phyloP scores from a whole-genome alignment of 2,797 vertebrate species.

The Neopelma chrysocephalum region DNA sequence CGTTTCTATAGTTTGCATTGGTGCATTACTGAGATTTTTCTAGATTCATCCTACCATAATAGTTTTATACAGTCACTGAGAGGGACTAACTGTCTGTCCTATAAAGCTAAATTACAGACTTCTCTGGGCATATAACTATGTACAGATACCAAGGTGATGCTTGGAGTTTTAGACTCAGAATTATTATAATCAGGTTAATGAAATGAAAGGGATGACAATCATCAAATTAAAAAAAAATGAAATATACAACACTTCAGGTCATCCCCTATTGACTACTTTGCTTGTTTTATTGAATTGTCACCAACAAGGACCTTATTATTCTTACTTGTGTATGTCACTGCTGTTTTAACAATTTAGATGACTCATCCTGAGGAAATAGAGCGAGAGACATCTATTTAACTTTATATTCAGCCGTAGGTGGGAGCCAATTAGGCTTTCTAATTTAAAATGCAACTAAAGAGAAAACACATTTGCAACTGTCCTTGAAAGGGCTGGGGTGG shows the following conservation, averaged over 20 bases:
- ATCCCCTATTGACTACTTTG: not conserved
- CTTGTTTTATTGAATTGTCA: constrained; percentile 29
- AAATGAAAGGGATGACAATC: not conserved
- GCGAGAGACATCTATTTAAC: not conserved
- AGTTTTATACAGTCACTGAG: not conserved
- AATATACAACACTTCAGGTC: not conserved
- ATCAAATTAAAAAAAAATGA: not conserved
- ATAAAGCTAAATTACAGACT: not conserved
- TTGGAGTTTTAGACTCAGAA: not conserved
- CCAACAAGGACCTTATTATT: constrained; percentile 7
- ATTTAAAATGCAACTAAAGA: constrained; percentile 30
- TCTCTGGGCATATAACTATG: not conserved
- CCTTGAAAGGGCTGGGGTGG: not conserved
- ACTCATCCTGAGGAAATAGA: constrained; percentile 30
- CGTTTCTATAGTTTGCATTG: not conserved
- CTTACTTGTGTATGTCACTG: not conserved
- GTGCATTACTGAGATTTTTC: not conserved
- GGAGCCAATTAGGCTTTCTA: constrained; percentile 2
- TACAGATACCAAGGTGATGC: not conserved
- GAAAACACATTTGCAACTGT: not conserved
- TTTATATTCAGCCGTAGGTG: not conserved
- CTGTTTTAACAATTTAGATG: constrained; percentile 22
- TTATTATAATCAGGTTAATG: not conserved
- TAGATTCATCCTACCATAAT: not conserved
- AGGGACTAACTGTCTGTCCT: not conserved